These are phyloP conservation scores for Tenrec ecaudatus DNA, from an alignment of 2,113 vertebrate genomes.

Conservation along the genomic window DNA sequence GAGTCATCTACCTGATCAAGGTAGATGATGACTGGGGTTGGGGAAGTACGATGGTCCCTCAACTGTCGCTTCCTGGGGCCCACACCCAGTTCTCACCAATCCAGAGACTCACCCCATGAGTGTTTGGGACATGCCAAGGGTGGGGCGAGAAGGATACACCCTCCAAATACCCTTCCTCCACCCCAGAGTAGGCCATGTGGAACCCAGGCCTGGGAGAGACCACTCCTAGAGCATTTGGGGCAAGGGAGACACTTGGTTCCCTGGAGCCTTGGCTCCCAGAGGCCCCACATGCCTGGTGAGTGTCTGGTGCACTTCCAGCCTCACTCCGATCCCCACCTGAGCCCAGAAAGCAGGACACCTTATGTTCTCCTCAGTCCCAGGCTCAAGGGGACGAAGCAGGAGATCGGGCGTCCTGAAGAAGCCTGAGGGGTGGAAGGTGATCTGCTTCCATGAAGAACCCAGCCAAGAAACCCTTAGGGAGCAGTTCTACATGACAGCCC, in stretches of 20 bases:
- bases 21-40: background rate
- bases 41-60: background rate
- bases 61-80: background rate
- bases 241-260: no score
- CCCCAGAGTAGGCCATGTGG: no score
- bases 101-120: background rate
- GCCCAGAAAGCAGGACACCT: background rate
- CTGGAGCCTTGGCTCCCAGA: background rate
- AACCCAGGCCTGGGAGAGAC: no score
- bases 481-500: background rate
- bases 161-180: no score
- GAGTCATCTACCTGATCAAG: no score
- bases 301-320: background rate
- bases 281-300: accelerated
- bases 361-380: background rate
- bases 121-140: background rate
- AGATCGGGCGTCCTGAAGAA: background rate
- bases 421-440: background rate
- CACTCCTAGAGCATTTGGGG: no score
- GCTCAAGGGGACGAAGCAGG: background rate
- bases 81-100: background rate
- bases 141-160: no score
- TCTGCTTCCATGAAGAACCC: no score
- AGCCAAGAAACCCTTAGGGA: background rate
- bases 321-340: background rate